Evolutionary conservation across 37 sponge, comb jelly and placozoan genomes (phyloP), one percentile per base, ranked within the genome.

Genomic region (Crambe crambe): DNA sequence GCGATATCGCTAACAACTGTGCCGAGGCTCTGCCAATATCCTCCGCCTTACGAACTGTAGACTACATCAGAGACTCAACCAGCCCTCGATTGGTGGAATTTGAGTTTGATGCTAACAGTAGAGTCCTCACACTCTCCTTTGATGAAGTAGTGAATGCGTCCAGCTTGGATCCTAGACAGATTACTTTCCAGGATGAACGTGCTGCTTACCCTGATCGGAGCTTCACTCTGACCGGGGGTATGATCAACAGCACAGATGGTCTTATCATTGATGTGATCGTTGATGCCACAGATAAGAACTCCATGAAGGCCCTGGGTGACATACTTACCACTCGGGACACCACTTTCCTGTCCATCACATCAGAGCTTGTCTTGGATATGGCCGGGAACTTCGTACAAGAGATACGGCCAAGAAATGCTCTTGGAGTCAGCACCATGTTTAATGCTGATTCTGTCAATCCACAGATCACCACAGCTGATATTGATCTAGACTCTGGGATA

Each of bases 321-420:
- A 67, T 96, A 12, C 73, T 86, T 41, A 93, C 86, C 27, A 68
- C 37, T 37, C 25, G 68, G 58, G 79, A 63, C 42, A 90, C 88
- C 70, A 96, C 93, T 0, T 96, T 70, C 62, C 47, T 96, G 23
- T 83, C 90, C 30, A 82, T 92, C 76, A 89, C 87, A 37, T 77
- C 93, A 9, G 90, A 83, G 3, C 74, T 87, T 54, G 80, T 95
- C 21, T 72, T 59, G 54, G 96, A 95, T 68, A 87, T 87, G 80
- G 79, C 93, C 35, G 90, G 83, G 1, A 93, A 92, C 56, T 79
- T 70, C 63, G 83, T 89, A 17, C 36, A 83, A 23, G 92, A 92
- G 68, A 78, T 91, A 5, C 37, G 86, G 34, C 79, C 82, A 3
- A 64, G 86, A 37, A 67, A 72, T 72, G 91, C 88, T 20, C 26